A percentile compares a stretch with the other conserved stretches of the same genome.
Conservation (phyloP, 2,888 invertebrate genomes). For the Xestia ashworthii region DNA sequence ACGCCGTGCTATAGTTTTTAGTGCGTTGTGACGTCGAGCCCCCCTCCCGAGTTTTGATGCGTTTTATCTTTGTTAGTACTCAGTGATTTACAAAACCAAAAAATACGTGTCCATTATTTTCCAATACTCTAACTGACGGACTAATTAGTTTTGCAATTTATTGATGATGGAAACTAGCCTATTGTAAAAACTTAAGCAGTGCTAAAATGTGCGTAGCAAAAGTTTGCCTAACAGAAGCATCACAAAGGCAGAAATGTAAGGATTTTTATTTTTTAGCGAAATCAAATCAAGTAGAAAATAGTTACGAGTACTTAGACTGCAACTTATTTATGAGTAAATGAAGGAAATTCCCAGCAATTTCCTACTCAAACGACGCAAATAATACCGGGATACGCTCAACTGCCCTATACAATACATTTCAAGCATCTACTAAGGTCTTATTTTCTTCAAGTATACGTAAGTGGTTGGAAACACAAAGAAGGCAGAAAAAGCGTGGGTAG, state of each 20-base stretch:
- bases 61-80: no score
- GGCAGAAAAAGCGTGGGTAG: constrained; percentile 1
- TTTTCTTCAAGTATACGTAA: neutral
- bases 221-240: neutral
- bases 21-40: no score
- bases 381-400: neutral
- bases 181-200: neutral
- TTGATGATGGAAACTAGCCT: no score
- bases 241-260: neutral
- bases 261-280: neutral
- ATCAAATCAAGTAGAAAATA: neutral
- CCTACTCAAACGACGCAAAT: neutral
- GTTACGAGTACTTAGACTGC: neutral
- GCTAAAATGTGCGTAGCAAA: neutral
- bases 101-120: no score
- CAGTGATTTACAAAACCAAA: no score
- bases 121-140: no score
- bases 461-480: neutral
- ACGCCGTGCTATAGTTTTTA: no score
- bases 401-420: neutral
- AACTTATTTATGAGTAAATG: neutral
- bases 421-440: neutral
- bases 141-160: no score
- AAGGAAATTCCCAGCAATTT: neutral
- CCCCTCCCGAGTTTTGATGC: no score